Evolutionary conservation across 2,797 vertebrate species (phyloP).

Genomic region (Labroides dimidiatus): DNA sequence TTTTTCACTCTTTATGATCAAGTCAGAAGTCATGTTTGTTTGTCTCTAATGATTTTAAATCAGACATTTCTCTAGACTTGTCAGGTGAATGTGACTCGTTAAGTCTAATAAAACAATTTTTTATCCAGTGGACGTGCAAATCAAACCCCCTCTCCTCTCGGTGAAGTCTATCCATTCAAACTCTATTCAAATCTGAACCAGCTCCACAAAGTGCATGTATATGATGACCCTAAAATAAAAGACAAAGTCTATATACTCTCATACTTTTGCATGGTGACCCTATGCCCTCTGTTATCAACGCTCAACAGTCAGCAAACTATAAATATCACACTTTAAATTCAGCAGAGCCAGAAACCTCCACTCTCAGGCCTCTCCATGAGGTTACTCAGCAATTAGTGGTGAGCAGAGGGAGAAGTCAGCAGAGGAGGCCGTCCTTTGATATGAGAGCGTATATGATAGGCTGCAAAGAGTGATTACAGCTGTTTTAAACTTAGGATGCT

Average conservation of each 20-base stretch:
- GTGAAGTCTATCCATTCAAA: slow-evolving; percentile 59
- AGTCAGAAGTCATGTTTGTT: too few species aligned
- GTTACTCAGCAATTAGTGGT: slow-evolving; percentile 76
- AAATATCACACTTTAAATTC: slow-evolving; percentile 72
- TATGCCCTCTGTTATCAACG: slow-evolving; percentile 55
- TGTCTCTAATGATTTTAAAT: too few species aligned
- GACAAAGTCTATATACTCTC: slow-evolving; percentile 13
- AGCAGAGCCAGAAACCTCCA: slow-evolving; percentile 43
- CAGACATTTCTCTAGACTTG: too few species aligned
- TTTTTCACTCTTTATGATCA: too few species aligned
- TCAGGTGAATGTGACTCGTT: not conserved
- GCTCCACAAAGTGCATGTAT: slow-evolving; percentile 2
- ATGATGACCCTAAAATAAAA: not conserved
- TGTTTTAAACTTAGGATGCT: slow-evolving; percentile 36
- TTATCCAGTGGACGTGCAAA: slow-evolving; percentile 27
- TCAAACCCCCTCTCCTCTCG: slow-evolving; percentile 57
- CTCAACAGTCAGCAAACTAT: slow-evolving; percentile 55
- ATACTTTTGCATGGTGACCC: slow-evolving; percentile 34
- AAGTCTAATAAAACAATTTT: slow-evolving; percentile 11
- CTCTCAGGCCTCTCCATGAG: slow-evolving; percentile 32
- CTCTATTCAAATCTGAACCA: slow-evolving; percentile 57
- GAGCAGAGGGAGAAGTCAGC: slow-evolving; percentile 38
- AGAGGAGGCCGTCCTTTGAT: slow-evolving; percentile 45
- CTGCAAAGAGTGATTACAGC: slow-evolving; percentile 37
- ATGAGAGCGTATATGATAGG: slow-evolving; percentile 41